These are phyloP conservation scores for Anhinga anhinga DNA, from an alignment of 2,113 vertebrate genomes.

Conservation along the genomic window DNA sequence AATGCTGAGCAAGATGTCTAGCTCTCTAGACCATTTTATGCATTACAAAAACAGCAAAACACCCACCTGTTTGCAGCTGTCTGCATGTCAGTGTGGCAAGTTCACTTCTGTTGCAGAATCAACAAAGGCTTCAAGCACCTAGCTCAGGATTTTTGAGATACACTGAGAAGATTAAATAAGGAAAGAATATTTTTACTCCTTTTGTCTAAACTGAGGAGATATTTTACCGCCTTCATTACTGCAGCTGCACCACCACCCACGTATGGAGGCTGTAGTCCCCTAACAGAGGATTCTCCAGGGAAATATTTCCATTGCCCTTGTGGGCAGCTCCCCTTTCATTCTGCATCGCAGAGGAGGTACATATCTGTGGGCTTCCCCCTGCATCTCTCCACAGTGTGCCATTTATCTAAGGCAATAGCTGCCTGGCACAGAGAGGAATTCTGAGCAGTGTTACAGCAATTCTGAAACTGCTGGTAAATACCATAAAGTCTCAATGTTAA, in stretches of 20 bases:
- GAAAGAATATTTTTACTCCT: not conserved
- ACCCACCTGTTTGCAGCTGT: not conserved
- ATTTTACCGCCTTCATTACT: not conserved
- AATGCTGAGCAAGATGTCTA: slow-evolving; percentile 29
- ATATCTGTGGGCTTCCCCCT: fast-evolving
- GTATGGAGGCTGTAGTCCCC: not conserved
- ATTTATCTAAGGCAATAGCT: not conserved
- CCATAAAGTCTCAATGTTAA: not conserved
- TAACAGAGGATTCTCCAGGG: not conserved
- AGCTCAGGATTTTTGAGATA: not conserved
- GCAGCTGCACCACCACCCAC: not conserved
- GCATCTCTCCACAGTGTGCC: not conserved
- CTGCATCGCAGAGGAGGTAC: not conserved
- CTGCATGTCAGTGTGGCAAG: not conserved
- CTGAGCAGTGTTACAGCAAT: not conserved
- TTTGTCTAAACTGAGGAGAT: not conserved
- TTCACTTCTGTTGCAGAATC: not conserved
- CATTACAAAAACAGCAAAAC: not conserved
- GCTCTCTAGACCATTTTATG: slow-evolving; percentile 26
- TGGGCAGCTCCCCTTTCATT: not conserved
- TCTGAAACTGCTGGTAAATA: not conserved
- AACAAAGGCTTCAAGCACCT: not conserved
- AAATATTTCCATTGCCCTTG: not conserved
- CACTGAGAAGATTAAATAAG: not conserved
- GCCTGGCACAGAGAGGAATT: not conserved